Conservation (phyloP, 1,140 invertebrate genomes). For the Drosophila littoralis region DNA sequence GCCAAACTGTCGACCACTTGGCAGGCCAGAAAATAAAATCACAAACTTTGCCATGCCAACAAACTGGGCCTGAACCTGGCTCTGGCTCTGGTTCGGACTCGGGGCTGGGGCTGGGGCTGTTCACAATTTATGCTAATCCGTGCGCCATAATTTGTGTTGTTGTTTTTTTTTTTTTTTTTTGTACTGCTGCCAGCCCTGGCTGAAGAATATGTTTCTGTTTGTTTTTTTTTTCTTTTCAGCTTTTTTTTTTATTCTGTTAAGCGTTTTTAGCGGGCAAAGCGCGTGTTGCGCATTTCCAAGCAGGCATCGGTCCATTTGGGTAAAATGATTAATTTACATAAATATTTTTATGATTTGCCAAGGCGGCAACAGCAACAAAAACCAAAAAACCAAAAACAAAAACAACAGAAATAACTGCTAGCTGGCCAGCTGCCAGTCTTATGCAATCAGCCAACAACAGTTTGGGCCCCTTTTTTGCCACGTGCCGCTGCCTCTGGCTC, state of each 20-base stretch:
- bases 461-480: conserved; percentile 61
- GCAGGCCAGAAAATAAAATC: conserved; percentile 72
- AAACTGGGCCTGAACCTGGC: conserved; percentile 12
- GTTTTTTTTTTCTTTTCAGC: conserved; percentile 12
- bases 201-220: conserved; percentile 43
- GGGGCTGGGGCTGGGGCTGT: conserved; percentile 8
- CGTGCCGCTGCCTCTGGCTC: conserved; percentile 43
- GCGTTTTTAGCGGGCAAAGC: conserved; percentile 56
- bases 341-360: conserved; percentile 83
- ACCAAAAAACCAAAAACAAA: conserved; percentile 30
- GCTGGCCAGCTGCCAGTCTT: conserved; percentile 64
- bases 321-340: conserved; percentile 83
- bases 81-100: not conserved
- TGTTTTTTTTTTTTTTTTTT: conserved; percentile 23
- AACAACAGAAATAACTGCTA: conserved; percentile 17
- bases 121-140: conserved; percentile 80
- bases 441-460: conserved; percentile 68
- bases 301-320: conserved; percentile 76
- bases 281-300: conserved; percentile 77
- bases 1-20: conserved; percentile 61
- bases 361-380: conserved; percentile 34
- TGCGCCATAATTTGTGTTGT: conserved; percentile 75
- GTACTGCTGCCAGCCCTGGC: conserved; percentile 43
- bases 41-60: conserved; percentile 38
- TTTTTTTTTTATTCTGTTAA: conserved; percentile 15